Evolutionary conservation across 2,113 vertebrate genomes (phyloP).

Genomic region (Coptodon rendalli): DNA sequence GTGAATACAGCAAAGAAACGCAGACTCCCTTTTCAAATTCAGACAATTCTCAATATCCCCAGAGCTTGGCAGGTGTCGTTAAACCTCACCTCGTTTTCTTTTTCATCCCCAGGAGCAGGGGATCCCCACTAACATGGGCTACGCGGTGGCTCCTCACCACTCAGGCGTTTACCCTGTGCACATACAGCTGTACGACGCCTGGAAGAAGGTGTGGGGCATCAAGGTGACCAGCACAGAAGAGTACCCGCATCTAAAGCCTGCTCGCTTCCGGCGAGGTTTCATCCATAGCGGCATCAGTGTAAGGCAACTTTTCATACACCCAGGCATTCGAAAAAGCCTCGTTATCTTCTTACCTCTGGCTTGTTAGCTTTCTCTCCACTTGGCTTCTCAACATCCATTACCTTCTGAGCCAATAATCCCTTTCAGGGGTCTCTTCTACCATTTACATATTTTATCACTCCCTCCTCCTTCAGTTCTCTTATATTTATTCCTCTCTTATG

Average conservation of each 20-base stretch:
- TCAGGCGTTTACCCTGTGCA: constrained; percentile 95
- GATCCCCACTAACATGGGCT: constrained; percentile 96
- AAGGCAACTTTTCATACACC: not conserved
- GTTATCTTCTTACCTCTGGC: constrained; percentile 31
- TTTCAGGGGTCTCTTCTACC: not conserved
- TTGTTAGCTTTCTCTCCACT: not conserved
- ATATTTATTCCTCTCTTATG: not conserved
- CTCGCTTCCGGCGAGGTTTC: constrained; percentile 91
- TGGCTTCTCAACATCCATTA: not conserved
- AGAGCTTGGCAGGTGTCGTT: not conserved
- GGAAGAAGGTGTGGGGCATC: constrained; percentile 96
- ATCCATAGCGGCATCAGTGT: constrained; percentile 93
- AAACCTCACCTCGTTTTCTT: not conserved
- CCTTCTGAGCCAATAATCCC: not conserved
- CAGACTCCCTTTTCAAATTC: not conserved
- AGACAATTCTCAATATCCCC: not conserved
- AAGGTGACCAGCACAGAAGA: constrained; percentile 97
- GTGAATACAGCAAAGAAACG: not conserved
- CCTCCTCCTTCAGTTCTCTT: not conserved
- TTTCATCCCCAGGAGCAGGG: constrained; percentile 81
- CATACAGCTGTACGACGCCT: constrained; percentile 91
- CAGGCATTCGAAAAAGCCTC: not conserved
- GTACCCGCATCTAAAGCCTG: constrained; percentile 94
- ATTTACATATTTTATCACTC: not conserved
- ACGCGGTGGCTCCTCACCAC: constrained; percentile 95